These are phyloP conservation scores for Aphodius granarius DNA, from an alignment of 2,888 invertebrate genomes.

Conservation along the genomic window DNA sequence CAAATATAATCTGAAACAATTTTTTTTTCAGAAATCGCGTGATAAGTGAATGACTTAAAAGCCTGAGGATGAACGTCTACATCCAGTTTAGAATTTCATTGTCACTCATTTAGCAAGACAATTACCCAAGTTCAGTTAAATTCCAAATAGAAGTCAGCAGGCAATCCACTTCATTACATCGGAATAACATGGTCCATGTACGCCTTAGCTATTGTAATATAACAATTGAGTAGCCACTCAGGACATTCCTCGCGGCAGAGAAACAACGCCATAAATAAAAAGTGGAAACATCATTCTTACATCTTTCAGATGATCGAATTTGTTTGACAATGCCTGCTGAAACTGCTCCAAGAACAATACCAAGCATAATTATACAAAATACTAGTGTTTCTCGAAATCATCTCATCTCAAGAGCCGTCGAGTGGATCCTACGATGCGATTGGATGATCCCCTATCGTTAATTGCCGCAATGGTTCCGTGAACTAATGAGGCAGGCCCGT, in stretches of 20 bases:
- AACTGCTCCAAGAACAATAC: neutral
- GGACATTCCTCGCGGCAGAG: neutral
- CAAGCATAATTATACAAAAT: conserved; percentile 27
- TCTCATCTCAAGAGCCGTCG: conserved; percentile 17
- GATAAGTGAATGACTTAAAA: no score
- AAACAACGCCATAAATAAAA: neutral
- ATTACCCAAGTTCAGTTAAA: neutral
- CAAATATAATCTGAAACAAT: no score
- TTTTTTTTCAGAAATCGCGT: no score
- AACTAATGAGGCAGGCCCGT: conserved; percentile 40
- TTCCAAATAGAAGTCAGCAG: neutral
- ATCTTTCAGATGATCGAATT: conserved; percentile 7
- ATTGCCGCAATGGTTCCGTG: conserved; percentile 40
- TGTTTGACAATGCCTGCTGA: conserved; percentile 21
- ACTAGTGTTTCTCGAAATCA: conserved; percentile 26
- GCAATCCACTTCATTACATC: neutral
- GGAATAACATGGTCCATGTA: neutral
- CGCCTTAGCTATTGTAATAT: neutral
- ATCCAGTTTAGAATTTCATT: neutral
- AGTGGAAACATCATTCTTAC: neutral
- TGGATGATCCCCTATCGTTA: conserved; percentile 27
- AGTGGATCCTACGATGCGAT: conserved; percentile 21
- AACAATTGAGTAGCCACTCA: neutral
- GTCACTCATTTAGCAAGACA: neutral
- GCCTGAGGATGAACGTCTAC: no score